Evolutionary conservation across 92 coral and sea anemone species (phyloP).

Genomic region (Parazoanthus darwini): DNA sequence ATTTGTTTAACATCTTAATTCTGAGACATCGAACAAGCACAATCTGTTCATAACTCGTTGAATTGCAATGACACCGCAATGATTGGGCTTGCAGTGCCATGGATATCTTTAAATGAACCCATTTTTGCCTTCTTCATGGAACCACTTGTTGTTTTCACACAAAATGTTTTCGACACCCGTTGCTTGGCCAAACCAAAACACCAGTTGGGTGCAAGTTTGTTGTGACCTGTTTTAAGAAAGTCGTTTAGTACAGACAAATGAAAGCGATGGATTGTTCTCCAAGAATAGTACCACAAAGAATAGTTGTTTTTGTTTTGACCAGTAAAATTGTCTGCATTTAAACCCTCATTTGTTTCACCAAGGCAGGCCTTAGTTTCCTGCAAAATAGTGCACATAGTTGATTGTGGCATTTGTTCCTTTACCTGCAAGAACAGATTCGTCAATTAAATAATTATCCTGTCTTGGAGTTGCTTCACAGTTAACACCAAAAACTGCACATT

Average conservation of each 20-base stretch:
- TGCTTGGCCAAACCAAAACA: conserved; percentile 58
- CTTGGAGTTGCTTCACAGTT: conserved; percentile 29
- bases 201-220: conserved; percentile 68
- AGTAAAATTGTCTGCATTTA: conserved; percentile 39
- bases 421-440: conserved; percentile 31
- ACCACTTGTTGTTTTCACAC: conserved; percentile 50
- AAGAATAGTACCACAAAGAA: conserved; percentile 26
- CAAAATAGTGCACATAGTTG: conserved; percentile 28
- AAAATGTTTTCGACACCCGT: conserved; percentile 33
- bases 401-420: conserved; percentile 50
- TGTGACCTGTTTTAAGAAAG: conserved; percentile 54
- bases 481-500: conserved; percentile 44
- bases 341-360: conserved; percentile 35
- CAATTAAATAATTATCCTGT: conserved; percentile 38
- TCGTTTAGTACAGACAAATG: conserved; percentile 23
- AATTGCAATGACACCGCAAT: conserved; percentile 13
- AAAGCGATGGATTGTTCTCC: conserved; percentile 28
- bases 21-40: too few relatives aligned
- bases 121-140: conserved; percentile 35
- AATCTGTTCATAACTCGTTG: too few relatives aligned
- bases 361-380: conserved; percentile 37
- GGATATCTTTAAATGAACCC: conserved; percentile 24
- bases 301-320: conserved; percentile 45
- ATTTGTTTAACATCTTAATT: too few relatives aligned
- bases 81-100: conserved; percentile 39